A percentile compares a stretch with the other conserved stretches of the same genome.
Conservation (phyloP, 2,113 vertebrate genomes). For the Paralichthys olivaceus region DNA sequence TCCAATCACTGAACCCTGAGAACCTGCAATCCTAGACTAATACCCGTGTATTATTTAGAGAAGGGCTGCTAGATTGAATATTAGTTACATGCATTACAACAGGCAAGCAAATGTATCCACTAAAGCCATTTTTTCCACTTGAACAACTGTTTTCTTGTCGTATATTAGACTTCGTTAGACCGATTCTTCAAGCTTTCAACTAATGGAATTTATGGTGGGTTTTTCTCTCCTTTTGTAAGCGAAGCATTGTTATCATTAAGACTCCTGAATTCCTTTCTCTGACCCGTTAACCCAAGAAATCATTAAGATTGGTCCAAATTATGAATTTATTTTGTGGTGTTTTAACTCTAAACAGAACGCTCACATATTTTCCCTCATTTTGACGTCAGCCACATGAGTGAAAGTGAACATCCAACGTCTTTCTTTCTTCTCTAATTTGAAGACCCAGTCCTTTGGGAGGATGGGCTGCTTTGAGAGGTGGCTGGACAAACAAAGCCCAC, state of each 20-base stretch:
- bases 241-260: background rate
- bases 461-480: slow-evolving; percentile 34
- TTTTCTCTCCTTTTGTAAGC: slow-evolving; percentile 9
- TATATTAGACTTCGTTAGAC: background rate
- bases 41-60: background rate
- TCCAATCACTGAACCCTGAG: background rate
- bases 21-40: background rate
- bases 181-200: background rate
- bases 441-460: slow-evolving; percentile 38
- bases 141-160: background rate
- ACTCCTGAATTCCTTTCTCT: slow-evolving; percentile 23
- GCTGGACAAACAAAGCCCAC: slow-evolving; percentile 52
- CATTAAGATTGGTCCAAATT: background rate
- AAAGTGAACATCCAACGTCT: slow-evolving; percentile 10
- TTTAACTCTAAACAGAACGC: background rate
- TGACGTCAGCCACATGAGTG: background rate
- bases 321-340: background rate
- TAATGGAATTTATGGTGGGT: slow-evolving; percentile 17
- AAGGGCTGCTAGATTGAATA: background rate
- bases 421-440: background rate
- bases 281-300: slow-evolving; percentile 20
- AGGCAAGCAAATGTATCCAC: background rate
- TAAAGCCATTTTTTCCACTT: background rate
- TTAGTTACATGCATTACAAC: background rate
- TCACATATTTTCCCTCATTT: background rate